phyloP scores from a whole-genome alignment of 2,888 invertebrate species.

The Nezara viridula region DNA sequence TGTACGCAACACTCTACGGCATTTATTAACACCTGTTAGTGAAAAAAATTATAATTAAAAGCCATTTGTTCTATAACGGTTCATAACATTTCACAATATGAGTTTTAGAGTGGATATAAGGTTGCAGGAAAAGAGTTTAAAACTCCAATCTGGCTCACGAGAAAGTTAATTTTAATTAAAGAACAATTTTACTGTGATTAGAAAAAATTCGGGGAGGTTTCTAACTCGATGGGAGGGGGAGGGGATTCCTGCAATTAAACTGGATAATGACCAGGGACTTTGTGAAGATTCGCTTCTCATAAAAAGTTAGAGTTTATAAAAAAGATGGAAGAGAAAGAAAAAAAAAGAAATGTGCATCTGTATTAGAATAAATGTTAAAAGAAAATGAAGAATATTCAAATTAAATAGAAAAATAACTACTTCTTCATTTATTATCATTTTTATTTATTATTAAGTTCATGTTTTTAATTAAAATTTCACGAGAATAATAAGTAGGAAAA shows the following conservation, averaged over 20 bases:
- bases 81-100: too few relatives aligned
- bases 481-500: background rate
- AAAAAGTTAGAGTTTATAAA: background rate
- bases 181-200: background rate
- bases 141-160: background rate
- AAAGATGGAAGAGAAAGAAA: background rate
- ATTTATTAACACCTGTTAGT: too few relatives aligned
- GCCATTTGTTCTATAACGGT: too few relatives aligned
- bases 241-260: background rate
- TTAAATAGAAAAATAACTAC: background rate
- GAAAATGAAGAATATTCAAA: background rate
- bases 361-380: background rate
- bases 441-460: background rate
- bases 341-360: background rate
- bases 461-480: background rate
- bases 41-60: too few relatives aligned
- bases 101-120: too few relatives aligned
- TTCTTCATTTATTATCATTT: background rate
- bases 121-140: background rate
- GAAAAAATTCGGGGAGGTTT: background rate
- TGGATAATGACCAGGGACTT: background rate
- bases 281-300: background rate
- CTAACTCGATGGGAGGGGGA: background rate
- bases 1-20: too few relatives aligned
- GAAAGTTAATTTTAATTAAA: slow-evolving; percentile 5